A percentile compares a stretch with the other conserved stretches of the same genome.
Evolutionary conservation across 2,113 vertebrate species (phyloP).

Genomic region (Oxyruncus cristatus): DNA sequence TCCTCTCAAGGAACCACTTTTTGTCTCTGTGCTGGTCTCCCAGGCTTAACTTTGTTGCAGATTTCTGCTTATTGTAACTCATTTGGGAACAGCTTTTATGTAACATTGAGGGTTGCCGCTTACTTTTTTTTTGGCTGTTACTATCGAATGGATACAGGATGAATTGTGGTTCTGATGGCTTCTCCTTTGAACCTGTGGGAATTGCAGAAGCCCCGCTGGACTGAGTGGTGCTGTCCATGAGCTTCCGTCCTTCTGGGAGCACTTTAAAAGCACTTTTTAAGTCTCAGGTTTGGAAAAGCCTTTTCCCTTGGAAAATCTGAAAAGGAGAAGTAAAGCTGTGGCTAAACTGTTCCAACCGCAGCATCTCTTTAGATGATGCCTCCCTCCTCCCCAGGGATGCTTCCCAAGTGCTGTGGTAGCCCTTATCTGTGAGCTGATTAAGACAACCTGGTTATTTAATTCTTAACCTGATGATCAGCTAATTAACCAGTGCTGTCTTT

Average conservation of each 20-base stretch:
- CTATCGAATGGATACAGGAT: rapidly evolving
- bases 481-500: not conserved
- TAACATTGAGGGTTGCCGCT: not conserved
- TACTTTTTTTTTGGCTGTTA: rapidly evolving
- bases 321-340: not conserved
- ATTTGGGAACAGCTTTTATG: not conserved
- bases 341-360: rapidly evolving
- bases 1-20: not conserved
- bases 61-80: not conserved
- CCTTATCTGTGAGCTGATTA: not conserved
- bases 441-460: not conserved
- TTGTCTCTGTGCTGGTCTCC: not conserved
- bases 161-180: rapidly evolving
- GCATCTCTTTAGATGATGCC: not conserved
- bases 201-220: not conserved
- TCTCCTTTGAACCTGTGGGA: not conserved
- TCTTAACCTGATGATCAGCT: not conserved
- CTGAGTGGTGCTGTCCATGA: not conserved
- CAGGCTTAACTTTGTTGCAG: not conserved
- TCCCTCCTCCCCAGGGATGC: not conserved
- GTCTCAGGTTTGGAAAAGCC: not conserved
- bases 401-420: rapidly evolving
- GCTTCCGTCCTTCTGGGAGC: rapidly evolving
- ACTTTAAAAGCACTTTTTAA: not conserved
- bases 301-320: not conserved